These are phyloP conservation scores for Bruchidius siliquastri DNA, from an alignment of 2,888 invertebrate genomes.

Conservation along the genomic window DNA sequence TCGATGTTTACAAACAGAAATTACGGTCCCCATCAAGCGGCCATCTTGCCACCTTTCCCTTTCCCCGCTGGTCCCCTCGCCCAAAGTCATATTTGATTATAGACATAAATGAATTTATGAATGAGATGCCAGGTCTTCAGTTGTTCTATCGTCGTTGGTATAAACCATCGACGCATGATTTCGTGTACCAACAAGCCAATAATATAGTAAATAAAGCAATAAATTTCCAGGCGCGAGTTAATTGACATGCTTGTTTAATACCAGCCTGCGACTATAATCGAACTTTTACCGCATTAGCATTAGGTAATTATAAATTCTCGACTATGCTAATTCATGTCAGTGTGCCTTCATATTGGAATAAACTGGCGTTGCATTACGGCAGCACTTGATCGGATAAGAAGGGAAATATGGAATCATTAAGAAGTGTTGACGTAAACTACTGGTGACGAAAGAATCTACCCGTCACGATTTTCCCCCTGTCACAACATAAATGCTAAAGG, in stretches of 20 bases:
- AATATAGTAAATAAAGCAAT: background rate
- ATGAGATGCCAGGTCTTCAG: too few relatives aligned
- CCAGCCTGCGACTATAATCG: slow-evolving; percentile 6
- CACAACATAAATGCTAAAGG: background rate
- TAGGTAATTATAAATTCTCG: slow-evolving; percentile 3
- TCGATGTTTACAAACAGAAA: too few relatives aligned
- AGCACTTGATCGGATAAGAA: background rate
- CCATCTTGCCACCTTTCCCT: too few relatives aligned
- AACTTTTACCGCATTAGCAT: slow-evolving; percentile 7
- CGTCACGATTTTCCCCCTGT: background rate
- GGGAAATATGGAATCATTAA: background rate
- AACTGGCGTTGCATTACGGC: background rate
- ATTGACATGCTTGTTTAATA: slow-evolving; percentile 4
- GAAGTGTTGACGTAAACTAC: background rate
- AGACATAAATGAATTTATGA: too few relatives aligned
- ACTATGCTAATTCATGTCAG: slow-evolving; percentile 12
- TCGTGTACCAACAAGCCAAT: background rate
- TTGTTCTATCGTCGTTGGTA: background rate
- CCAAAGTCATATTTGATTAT: too few relatives aligned
- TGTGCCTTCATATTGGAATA: slow-evolving; percentile 6
- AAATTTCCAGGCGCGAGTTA: slow-evolving; percentile 1
- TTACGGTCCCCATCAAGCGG: too few relatives aligned
- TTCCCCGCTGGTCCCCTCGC: too few relatives aligned
- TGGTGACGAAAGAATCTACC: background rate
- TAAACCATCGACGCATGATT: background rate